Percentiles rank a stretch among this genome's conserved stretches.
Conservation (phyloP, 2,797 vertebrate genomes). For the Squalus acanthias region DNA sequence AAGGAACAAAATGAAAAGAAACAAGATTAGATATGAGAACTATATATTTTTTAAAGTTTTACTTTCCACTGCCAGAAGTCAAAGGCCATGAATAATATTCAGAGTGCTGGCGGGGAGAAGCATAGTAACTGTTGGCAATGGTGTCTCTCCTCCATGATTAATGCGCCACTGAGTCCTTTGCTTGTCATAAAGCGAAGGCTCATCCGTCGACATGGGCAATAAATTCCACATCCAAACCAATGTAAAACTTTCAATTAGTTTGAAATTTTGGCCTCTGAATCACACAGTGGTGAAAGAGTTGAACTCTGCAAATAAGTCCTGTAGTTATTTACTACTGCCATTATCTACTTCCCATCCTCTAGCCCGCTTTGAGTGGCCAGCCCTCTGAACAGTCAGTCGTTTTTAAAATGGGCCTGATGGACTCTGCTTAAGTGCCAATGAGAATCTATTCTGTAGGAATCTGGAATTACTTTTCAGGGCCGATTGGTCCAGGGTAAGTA, state of each 20-base stretch:
- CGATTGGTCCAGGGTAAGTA: not conserved
- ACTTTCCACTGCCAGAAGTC: not conserved
- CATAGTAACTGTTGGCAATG: not conserved
- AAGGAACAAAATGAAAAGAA: not conserved
- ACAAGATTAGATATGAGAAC: not conserved
- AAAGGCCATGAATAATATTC: constrained; percentile 3
- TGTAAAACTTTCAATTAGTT: not conserved
- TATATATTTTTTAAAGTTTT: not conserved
- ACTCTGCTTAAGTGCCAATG: not conserved
- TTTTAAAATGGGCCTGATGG: not conserved
- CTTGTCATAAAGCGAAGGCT: not conserved
- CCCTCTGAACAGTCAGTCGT: not conserved
- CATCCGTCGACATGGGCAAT: not conserved
- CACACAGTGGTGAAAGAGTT: not conserved
- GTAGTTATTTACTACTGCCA: not conserved
- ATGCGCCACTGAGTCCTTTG: not conserved
- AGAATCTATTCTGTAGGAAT: not conserved
- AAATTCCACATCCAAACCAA: not conserved
- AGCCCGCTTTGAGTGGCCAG: not conserved
- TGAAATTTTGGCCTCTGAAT: not conserved
- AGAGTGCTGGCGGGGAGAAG: not conserved
- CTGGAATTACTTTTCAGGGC: not conserved
- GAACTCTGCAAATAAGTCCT: not conserved
- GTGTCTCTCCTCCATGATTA: not conserved
- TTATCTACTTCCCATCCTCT: not conserved